phyloP scores from a whole-genome alignment of 2,113 vertebrate species.

The Trichechus manatus region DNA sequence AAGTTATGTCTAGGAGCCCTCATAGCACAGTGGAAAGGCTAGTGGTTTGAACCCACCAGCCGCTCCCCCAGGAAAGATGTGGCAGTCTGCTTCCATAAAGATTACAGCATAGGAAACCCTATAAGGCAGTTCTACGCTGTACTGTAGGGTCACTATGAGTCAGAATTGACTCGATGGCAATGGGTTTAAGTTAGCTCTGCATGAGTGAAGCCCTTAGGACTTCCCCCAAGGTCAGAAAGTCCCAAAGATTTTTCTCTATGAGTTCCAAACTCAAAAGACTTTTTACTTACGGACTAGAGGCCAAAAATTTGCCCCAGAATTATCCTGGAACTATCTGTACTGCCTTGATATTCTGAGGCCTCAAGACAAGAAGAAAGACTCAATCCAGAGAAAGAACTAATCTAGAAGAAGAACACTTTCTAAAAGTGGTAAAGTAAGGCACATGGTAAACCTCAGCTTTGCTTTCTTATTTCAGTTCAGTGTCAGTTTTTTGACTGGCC shows the following conservation, averaged over 20 bases:
- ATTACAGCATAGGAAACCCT: too few species aligned
- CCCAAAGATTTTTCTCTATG: not conserved
- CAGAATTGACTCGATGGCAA: too few species aligned
- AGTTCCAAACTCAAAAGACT: constrained; percentile 29
- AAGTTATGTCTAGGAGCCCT: too few species aligned
- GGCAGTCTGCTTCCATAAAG: too few species aligned
- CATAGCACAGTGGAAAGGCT: too few species aligned
- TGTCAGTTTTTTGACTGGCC: not conserved
- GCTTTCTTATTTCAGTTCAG: constrained; percentile 17
- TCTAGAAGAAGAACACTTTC: not conserved
- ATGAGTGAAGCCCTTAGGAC: not conserved
- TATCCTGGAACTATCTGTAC: not conserved
- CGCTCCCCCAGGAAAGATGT: too few species aligned
- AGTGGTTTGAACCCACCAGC: too few species aligned
- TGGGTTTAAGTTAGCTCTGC: not conserved
- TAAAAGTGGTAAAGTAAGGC: not conserved
- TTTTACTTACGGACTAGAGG: not conserved
- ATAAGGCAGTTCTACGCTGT: too few species aligned
- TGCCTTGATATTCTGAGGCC: not conserved
- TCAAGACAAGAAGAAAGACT: not conserved
- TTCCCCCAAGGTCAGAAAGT: not conserved
- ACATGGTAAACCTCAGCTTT: not conserved
- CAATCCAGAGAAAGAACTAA: not conserved
- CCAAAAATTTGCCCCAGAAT: not conserved
- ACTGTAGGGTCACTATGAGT: too few species aligned